These are phyloP conservation scores for Lasioglossum calceatum DNA, from an alignment of 2,888 invertebrate species.

Conservation along the genomic window DNA sequence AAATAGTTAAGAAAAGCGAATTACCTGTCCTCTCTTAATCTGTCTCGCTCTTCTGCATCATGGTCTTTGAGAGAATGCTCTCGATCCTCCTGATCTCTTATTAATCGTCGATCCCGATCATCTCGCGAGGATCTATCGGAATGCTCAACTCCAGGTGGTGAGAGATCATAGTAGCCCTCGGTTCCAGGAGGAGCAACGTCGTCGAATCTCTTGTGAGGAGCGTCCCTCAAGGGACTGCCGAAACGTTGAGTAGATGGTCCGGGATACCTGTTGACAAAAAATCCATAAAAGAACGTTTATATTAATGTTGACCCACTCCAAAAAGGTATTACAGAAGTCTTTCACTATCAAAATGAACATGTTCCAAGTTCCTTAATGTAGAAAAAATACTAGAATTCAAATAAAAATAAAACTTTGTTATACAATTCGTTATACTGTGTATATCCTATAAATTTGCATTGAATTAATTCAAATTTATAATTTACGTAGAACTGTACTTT, in stretches of 20 bases:
- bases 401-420: conserved; percentile 38
- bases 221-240: conserved; percentile 74
- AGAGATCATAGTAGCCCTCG: conserved; percentile 83
- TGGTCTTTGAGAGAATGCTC: conserved; percentile 78
- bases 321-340: conserved; percentile 20
- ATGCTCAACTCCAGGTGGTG: conserved; percentile 82
- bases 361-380: conserved; percentile 22
- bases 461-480: conserved; percentile 20
- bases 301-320: conserved; percentile 17
- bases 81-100: conserved; percentile 78
- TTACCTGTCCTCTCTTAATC: conserved; percentile 80
- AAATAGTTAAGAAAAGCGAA: background rate
- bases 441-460: conserved; percentile 38
- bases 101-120: conserved; percentile 76
- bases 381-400: conserved; percentile 31
- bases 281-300: conserved; percentile 56
- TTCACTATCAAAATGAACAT: conserved; percentile 23
- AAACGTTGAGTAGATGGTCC: conserved; percentile 78
- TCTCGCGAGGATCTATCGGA: conserved; percentile 77
- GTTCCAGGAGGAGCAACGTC: conserved; percentile 85
- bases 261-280: conserved; percentile 81
- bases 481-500: conserved; percentile 24
- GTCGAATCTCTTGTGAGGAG: conserved; percentile 81
- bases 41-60: conserved; percentile 78
- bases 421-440: conserved; percentile 25